Evolutionary conservation across 2,888 invertebrate genomes (phyloP), one percentile per base, ranked within the genome.

Genomic region (Ecliptopera silaceata): DNA sequence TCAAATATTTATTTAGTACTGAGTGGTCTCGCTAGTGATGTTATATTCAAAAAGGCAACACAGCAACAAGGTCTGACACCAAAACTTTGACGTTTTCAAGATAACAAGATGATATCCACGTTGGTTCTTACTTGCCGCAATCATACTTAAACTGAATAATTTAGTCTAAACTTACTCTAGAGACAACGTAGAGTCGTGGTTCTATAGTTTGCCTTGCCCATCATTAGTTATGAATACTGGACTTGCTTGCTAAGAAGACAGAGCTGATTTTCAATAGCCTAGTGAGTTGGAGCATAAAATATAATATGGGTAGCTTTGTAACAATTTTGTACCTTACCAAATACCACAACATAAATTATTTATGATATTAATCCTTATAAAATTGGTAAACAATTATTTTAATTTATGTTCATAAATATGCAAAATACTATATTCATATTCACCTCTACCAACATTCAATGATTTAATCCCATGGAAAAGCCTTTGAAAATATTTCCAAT

Each of bases 401-500:
- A 6, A 26, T 6, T 26, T 26, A 8, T 26, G 20, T 20, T 3
- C 20, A 26, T 26, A 26, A 26, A 8, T 8, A 26, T 26, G 2
- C 0, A 26, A 26, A 26, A 26, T 26, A 6, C 8, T 26, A 26
- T 26, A 8, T 26, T 26, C 26, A 26, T 8, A 26, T 26, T 26
- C 26, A 26, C 26, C 22, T 26, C 8, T 26, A 26, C 26, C 8
- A 26, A 26, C 26, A 12, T 18, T 45, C 32, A 45, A 45, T 29
- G 22, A 38, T 26, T 47, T 20, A 42, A 42, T 56, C 13, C 22
- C 15, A 20, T 46, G 20, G 42, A 46, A 31, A 48, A 12, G 15
- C 41, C 29, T 39, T 52, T 39, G 38, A 47, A 43, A 51, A 51
- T 22, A 51, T 59, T 67, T 67, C 63, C 62, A 41, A 56, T 66